Evolutionary conservation across 64 coral and sea anemone species (phyloP), one percentile per base, ranked within the genome.

Genomic region (Actinia equina): DNA sequence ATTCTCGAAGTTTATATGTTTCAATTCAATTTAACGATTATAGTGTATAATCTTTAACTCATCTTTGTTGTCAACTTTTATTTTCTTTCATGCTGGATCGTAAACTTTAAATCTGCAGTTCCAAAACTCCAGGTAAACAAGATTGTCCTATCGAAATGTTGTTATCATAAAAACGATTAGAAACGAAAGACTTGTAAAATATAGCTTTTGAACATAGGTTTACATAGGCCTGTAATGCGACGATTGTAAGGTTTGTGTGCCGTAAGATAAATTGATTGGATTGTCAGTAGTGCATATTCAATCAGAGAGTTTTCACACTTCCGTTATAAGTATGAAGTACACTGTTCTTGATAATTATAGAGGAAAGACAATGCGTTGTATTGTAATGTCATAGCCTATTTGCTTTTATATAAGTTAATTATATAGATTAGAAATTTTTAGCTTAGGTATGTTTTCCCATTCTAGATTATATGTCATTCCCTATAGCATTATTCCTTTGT

Each of bases 81-180:
- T 90, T 85, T 96, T 56, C 41, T 77, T 90, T 85, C 59, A 83
- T 86, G 44, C 19, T 53, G 63, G 64, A 42, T 71, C 64, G 15
- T 53, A 6, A 46, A 62, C 30, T 6, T 67, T 76, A 77, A 87
- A 71, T 83, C 45, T 77, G 62, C 85, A 99, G 97, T 77, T 99
- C 97, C 37, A 99, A 99, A 86, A 99, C 97, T 17, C 97, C 97
- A 89, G 97, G 97, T 99, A 95, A 69, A 88, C 78, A 71, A 8
- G 52, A 8, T 12, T 37, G 25, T 41, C 1, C 25, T 22, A 65
- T 10, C 19, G 5, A 65, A 4, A 41, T 74, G n/a, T 41, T 65
- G 18, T 65, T 65, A 26, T 74, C 2, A 74, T 74, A 41, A 0
- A 30, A 74, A 74, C 6, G 6, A 41, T 30, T 30, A 65, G 30